These are phyloP conservation scores for Parazoanthus atlanticus DNA, from an alignment of 92 coral and sea anemone species.

Conservation along the genomic window DNA sequence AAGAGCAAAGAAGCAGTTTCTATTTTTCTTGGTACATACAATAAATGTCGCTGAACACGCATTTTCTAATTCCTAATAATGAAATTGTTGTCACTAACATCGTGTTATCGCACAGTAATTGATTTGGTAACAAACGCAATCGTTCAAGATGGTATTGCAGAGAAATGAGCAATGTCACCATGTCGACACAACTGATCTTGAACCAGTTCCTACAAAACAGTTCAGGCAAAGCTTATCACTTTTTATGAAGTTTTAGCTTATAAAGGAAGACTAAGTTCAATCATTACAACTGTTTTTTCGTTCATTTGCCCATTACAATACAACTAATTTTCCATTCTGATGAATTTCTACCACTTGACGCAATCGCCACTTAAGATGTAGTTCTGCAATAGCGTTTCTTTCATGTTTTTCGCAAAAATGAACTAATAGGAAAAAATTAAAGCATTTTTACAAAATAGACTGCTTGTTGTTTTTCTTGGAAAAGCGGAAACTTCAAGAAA, in stretches of 20 bases:
- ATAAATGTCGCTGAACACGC: no score
- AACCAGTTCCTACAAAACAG: no score
- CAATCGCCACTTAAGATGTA: background rate
- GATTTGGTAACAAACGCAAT: background rate
- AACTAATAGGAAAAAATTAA: background rate
- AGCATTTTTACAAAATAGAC: background rate
- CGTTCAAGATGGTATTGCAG: no score
- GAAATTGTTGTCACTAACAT: no score
- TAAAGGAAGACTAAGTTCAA: background rate
- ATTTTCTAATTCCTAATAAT: background rate
- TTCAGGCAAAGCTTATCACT: background rate
- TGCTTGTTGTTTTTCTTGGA: background rate
- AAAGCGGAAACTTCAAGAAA: background rate
- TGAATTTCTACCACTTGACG: background rate
- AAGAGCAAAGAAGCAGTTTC: no score
- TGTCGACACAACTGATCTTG: background rate
- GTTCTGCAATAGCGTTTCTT: background rate
- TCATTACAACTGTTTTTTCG: background rate
- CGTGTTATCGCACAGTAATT: background rate
- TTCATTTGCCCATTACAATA: background rate
- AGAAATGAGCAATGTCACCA: no score
- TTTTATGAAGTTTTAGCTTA: background rate
- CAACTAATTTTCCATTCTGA: background rate
- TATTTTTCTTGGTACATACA: no score
- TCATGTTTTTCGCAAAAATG: no score